Conservation (phyloP, 2,113 vertebrate genomes). For the Nibea coibor region DNA sequence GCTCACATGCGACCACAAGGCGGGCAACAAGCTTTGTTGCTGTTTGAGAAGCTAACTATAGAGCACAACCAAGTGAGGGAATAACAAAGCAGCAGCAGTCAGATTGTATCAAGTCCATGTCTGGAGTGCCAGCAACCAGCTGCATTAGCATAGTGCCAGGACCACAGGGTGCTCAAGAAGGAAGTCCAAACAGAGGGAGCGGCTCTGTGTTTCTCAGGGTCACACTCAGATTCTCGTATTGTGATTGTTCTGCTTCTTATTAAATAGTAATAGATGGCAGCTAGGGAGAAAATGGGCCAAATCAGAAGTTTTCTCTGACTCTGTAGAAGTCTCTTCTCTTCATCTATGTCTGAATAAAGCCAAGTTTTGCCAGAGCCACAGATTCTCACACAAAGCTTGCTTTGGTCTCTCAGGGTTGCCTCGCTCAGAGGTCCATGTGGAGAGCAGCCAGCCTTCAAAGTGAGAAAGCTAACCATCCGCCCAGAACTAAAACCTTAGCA, state of each 20-base stretch:
- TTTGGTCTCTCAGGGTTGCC: slow-evolving; percentile 67
- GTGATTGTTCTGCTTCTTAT: slow-evolving; percentile 41
- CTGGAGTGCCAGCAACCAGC: slow-evolving; percentile 74
- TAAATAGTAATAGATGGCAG: slow-evolving; percentile 29
- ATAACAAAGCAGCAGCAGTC: slow-evolving; percentile 75
- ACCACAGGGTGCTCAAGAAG: slow-evolving; percentile 65
- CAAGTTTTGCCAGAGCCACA: slow-evolving; percentile 54
- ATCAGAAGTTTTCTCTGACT: slow-evolving; percentile 48
- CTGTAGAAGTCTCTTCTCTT: slow-evolving; percentile 48
- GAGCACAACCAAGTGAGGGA: slow-evolving; percentile 62
- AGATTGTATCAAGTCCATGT: slow-evolving; percentile 74
- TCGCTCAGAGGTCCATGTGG: slow-evolving; percentile 74
- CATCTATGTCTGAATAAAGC: slow-evolving; percentile 56
- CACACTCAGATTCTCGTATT: slow-evolving; percentile 59
- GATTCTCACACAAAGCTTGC: slow-evolving; percentile 73
- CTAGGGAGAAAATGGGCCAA: slow-evolving; percentile 30
- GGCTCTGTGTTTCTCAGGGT: slow-evolving; percentile 56
- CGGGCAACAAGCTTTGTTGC: slow-evolving; percentile 69
- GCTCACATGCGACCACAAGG: slow-evolving; percentile 61
- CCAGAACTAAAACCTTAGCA: slow-evolving; percentile 84
- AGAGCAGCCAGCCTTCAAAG: slow-evolving; percentile 78
- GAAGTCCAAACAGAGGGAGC: slow-evolving; percentile 68
- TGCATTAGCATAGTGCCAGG: slow-evolving; percentile 74
- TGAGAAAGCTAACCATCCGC: slow-evolving; percentile 79
- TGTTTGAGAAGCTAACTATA: slow-evolving; percentile 73